Percentiles rank a stretch among this genome's conserved stretches.
Conservation (phyloP, 2,113 vertebrate species). For the Hypocryptadius cinnamomeus region DNA sequence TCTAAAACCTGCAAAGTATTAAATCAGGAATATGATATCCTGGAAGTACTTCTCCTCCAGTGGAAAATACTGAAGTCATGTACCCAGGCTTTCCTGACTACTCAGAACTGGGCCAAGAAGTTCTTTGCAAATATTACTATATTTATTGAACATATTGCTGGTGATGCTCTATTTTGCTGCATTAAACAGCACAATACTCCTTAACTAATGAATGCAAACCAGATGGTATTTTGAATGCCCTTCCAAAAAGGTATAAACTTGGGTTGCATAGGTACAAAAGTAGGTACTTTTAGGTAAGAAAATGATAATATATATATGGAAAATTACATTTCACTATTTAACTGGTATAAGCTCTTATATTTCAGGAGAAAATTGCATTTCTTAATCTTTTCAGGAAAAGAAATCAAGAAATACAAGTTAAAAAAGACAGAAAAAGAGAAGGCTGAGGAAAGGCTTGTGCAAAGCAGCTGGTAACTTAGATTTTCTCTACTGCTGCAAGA, state of each 20-base stretch:
- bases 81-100: not conserved
- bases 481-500: not conserved
- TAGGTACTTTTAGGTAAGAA: not conserved
- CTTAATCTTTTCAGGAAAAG: not conserved
- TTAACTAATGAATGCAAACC: not conserved
- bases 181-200: not conserved
- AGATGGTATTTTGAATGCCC: not conserved
- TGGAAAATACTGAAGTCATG: not conserved
- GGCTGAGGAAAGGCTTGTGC: not conserved
- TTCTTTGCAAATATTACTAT: not conserved
- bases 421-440: not conserved
- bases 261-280: not conserved
- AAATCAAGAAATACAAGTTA: not conserved
- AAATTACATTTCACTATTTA: not conserved
- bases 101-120: not conserved
- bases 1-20: not conserved
- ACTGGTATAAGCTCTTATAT: not conserved
- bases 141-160: not conserved
- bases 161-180: not conserved
- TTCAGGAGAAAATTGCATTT: not conserved
- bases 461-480: not conserved
- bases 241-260: not conserved
- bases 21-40: not conserved
- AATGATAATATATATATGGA: not conserved
- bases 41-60: not conserved